phyloP scores from a whole-genome alignment of 2,113 vertebrate genomes.

The Podarcis cretensis region DNA sequence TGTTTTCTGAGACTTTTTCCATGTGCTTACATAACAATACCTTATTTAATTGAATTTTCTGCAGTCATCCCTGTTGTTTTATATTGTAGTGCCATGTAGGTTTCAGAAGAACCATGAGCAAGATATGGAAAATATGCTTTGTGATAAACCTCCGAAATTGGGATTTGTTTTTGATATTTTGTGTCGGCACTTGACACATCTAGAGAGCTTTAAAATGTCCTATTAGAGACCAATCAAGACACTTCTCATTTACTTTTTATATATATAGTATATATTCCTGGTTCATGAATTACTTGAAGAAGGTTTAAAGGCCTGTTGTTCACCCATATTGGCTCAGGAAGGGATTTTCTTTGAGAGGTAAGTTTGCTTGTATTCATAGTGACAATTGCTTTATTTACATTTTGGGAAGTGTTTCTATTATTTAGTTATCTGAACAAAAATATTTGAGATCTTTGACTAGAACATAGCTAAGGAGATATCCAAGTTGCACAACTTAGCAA shows the following conservation, averaged over 20 bases:
- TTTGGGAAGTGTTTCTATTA: neutral
- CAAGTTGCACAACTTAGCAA: neutral
- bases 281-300: neutral
- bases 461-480: neutral
- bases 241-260: constrained; percentile 43
- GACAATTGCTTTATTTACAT: neutral
- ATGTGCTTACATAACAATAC: constrained; percentile 40
- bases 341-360: neutral
- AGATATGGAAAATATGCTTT: constrained; percentile 57
- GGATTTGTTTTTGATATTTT: constrained; percentile 28
- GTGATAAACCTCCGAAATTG: constrained; percentile 32
- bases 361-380: neutral
- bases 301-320: neutral
- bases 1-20: constrained; percentile 39
- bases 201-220: constrained; percentile 26
- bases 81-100: constrained; percentile 28
- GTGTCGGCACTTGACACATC: constrained; percentile 44
- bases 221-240: constrained; percentile 42
- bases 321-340: constrained; percentile 13
- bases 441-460: neutral
- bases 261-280: constrained; percentile 3
- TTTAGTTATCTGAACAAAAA: neutral
- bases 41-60: neutral
- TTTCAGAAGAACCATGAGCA: constrained; percentile 37
- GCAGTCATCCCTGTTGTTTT: neutral